Conservation (phyloP, 2,113 vertebrate species). For the Piaya cayana region DNA sequence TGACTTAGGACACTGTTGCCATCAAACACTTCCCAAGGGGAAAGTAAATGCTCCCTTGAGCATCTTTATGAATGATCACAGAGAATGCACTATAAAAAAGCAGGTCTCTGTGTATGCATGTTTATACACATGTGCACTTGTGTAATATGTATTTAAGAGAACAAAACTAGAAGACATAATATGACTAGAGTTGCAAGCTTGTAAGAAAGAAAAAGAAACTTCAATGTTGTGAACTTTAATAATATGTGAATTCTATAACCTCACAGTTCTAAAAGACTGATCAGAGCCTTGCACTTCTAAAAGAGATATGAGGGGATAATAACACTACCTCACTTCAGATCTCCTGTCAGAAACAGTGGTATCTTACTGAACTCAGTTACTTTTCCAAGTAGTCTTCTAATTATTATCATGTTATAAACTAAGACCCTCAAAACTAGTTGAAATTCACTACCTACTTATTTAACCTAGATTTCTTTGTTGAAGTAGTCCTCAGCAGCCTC, state of each 20-base stretch:
- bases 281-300: background rate
- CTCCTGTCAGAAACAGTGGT: background rate
- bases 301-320: background rate
- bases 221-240: background rate
- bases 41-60: background rate
- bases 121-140: background rate
- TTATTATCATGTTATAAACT: background rate
- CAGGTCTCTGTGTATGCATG: background rate
- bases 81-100: background rate
- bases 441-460: background rate
- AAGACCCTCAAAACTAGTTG: background rate
- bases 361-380: background rate
- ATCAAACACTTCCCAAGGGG: background rate
- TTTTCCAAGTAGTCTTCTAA: background rate
- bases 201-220: background rate
- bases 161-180: background rate
- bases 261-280: background rate
- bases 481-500: background rate
- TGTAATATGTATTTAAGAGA: background rate
- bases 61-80: background rate
- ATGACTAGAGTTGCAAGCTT: background rate
- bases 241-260: background rate
- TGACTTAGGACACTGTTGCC: background rate
- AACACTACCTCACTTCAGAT: background rate
- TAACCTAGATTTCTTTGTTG: background rate